Base-by-base conservation (phyloP, 2,888 invertebrate species). In the Chelonus formosanus region DNA sequence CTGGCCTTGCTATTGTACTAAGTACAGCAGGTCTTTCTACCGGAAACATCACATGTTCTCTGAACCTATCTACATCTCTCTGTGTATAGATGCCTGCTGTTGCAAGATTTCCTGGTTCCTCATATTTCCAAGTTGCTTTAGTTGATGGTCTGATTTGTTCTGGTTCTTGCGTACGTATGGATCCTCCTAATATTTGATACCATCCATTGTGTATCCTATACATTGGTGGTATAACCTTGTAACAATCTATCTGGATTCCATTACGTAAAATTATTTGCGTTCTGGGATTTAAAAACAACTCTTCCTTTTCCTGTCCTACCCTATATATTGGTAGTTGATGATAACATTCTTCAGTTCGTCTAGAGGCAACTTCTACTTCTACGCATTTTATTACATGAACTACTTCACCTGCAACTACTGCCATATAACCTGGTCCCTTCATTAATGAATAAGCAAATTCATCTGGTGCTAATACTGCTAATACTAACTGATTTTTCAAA, bases 301-400 rank as follows among this genome's bases (percentile, higher is more conserved):
- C 55, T 2, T 6, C 31, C 0, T 31, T 6, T 1, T 52, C 32
- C 0, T 20, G 31, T 3, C 31, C 52, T 4, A 20, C 2, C 2
- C 32, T 20, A 4, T 5, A 7, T 3, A 52, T 32, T 3, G 52
- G 52, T 34, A 52, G 7, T 32, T 52, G 52, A 2, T 52, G 52
- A 4, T 52, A 52, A 34, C 52, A 74, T 43, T 61, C 65, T 5
- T 61, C 45, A 0, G 67, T 67, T 48, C 54, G 3, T 59, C 72
- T 54, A 2, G 71, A 43, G 5, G 5, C 52, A 2, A 63, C 74
- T 10, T 60, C 32, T 34, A 54, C 64, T 5, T 72, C 73, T 7
- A 68, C 62, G 45, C 73, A 76, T 58, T 69, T 63, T 45, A 74
- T 52, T 6, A 75, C 68, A 59, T 73, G 72, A 1, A 73, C 32